A percentile compares a stretch with the other conserved stretches of the same genome.
These are phyloP conservation scores for Urophycis tenuis DNA, from an alignment of 2,797 vertebrate genomes.

Conservation along the genomic window DNA sequence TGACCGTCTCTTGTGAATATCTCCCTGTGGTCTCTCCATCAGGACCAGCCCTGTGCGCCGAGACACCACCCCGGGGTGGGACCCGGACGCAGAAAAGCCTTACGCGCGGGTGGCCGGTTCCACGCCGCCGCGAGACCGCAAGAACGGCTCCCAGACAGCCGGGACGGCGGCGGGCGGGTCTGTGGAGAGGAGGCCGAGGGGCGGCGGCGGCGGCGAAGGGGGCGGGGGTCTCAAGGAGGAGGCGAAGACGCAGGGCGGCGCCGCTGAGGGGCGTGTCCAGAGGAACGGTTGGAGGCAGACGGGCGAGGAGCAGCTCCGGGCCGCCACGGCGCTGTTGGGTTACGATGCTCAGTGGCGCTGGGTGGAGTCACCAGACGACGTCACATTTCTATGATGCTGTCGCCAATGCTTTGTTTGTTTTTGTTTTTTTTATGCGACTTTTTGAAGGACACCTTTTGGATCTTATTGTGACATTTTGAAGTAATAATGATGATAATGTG, in stretches of 20 bases:
- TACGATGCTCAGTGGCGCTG: constrained; percentile 84
- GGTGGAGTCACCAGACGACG: constrained; percentile 86
- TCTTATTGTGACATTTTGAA: background rate
- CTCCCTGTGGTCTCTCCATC: constrained; percentile 6
- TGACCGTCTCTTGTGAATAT: background rate
- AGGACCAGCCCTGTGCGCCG: constrained; percentile 55
- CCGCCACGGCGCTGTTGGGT: constrained; percentile 56
- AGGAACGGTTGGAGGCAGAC: constrained; percentile 37
- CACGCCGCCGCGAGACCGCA: background rate
- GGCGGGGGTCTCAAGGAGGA: constrained; percentile 12
- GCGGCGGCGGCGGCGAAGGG: constrained; percentile 15
- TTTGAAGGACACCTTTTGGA: background rate
- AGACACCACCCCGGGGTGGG: constrained; percentile 33
- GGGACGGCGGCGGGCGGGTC: background rate
- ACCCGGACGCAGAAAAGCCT: no score
- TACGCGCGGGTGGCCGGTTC: background rate
- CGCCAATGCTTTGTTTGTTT: no score
- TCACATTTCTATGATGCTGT: constrained; percentile 79
- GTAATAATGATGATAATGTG: background rate
- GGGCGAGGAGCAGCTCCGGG: constrained; percentile 41
- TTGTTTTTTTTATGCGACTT: background rate
- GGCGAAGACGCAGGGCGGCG: constrained; percentile 22
- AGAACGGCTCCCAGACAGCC: background rate
- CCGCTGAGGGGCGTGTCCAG: constrained; percentile 24
- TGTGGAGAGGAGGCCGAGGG: background rate